Base-by-base conservation (phyloP, 1,140 invertebrate genomes). In the Sycophaga agraensis region DNA sequence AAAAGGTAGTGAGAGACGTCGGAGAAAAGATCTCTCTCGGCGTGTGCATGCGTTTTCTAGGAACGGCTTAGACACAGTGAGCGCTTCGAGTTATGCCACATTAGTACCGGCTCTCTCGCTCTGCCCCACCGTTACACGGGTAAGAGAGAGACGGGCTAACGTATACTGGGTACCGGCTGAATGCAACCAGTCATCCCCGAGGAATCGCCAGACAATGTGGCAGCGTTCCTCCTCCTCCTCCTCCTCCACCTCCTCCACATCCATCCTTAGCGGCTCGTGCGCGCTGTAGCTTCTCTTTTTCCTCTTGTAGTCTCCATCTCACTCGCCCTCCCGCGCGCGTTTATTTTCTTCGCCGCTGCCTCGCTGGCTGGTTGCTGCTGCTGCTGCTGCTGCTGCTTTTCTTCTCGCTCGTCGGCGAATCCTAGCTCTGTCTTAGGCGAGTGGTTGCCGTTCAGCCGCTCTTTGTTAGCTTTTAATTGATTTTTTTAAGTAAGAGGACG, bases 141-240 rank as follows among this genome's bases (percentile, higher is more conserved):
- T 35, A 31, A n/a, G n/a, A 49, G 56, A 19, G 45, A 58, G 56
- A 28, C 31, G 34, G 17, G 45, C 26, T 51, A 45, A 66, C 28
- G 69, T 63, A 59, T 64, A 66, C 64, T 63, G 65, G 64, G 61
- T 61, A 71, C 68, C 64, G 66, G 66, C 64, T 75, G 63, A 74
- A 77, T 77, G 72, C 72, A 68, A 70, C 71, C 73, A 77, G 75
- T 77, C 73, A 77, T 77, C 73, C 75, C 73, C 73, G 73, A 75
- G 72, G 73, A 77, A 75, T 75, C 71, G 73, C 67, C 72, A 77
- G 75, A 77, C 75, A 77, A 77, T 77, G 71, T 74, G 75, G 72
- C 73, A 73, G 45, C 63, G 43, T 31, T 48, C 21, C 39, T 46
- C 35, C 24, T 55, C 34, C 51, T 46, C 40, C 22, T 45, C 39